A percentile compares a stretch with the other conserved stretches of the same genome.
Evolutionary conservation across 2,888 invertebrate genomes (phyloP).

Genomic region (Anthrax anthrax): DNA sequence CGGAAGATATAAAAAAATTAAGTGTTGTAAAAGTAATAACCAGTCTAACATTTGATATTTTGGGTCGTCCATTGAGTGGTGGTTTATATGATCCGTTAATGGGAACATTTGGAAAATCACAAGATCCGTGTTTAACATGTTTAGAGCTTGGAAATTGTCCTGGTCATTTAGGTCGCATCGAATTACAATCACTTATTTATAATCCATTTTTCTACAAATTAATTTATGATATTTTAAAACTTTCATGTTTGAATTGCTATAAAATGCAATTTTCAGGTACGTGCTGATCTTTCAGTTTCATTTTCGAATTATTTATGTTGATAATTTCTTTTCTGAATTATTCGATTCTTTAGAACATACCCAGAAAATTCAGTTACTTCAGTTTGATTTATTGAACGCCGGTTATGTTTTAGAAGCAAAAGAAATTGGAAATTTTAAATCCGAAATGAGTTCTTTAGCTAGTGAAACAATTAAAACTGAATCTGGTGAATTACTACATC

Average conservation of each 20-base stretch:
- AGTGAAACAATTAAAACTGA: conserved; percentile 21
- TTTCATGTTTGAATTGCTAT: conserved; percentile 57
- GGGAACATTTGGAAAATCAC: conserved; percentile 38
- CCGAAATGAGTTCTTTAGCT: conserved; percentile 21
- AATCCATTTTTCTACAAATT: conserved; percentile 80
- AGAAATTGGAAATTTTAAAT: conserved; percentile 41
- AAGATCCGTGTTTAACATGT: conserved; percentile 70
- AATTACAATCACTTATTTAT: conserved; percentile 71
- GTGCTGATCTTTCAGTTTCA: background rate
- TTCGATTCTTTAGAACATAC: conserved; percentile 25
- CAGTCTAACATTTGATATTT: conserved; percentile 59
- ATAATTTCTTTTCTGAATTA: background rate
- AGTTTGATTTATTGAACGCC: conserved; percentile 60
- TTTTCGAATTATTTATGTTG: too few relatives aligned
- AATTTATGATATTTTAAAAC: conserved; percentile 49
- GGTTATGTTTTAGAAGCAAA: conserved; percentile 61
- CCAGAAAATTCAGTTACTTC: conserved; percentile 32
- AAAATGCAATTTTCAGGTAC: conserved; percentile 50
- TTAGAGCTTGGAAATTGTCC: conserved; percentile 52
- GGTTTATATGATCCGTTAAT: conserved; percentile 84
- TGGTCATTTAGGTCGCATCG: conserved; percentile 93
- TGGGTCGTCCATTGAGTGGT: conserved; percentile 67
- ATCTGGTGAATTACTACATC: conserved; percentile 30
- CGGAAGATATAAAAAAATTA: conserved; percentile 61
- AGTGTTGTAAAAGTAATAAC: conserved; percentile 72